Conservation (phyloP, 2,888 invertebrate genomes). For the Hypsopygia costalis region DNA sequence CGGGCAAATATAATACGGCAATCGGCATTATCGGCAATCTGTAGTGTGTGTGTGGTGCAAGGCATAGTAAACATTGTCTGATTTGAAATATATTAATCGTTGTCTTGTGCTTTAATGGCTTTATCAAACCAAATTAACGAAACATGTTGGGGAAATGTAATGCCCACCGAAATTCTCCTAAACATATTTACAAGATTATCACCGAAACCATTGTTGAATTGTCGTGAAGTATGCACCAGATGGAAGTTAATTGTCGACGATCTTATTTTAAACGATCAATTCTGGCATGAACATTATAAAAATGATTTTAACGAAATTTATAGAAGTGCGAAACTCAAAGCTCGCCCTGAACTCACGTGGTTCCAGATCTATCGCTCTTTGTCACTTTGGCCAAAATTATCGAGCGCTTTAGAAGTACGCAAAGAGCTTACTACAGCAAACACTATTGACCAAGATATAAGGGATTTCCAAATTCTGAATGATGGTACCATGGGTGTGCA, state of each 20-base stretch:
- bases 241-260: constrained; percentile 53
- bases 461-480: constrained; percentile 36
- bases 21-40: too few species aligned
- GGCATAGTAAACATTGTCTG: too few species aligned
- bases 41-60: too few species aligned
- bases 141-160: neutral
- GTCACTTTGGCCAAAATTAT: constrained; percentile 45
- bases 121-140: too few species aligned
- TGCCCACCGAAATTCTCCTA: constrained; percentile 47
- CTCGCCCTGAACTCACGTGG: constrained; percentile 34
- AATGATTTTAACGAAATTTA: constrained; percentile 37
- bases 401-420: constrained; percentile 30
- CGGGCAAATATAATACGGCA: too few species aligned
- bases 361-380: constrained; percentile 52
- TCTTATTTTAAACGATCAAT: constrained; percentile 27
- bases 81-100: too few species aligned
- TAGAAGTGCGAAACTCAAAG: constrained; percentile 32
- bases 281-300: constrained; percentile 46
- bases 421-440: constrained; percentile 55
- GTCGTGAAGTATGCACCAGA: constrained; percentile 45
- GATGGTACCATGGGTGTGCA: constrained; percentile 49
- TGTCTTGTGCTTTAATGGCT: too few species aligned
- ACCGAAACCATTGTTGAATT: constrained; percentile 38
- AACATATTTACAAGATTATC: constrained; percentile 43
- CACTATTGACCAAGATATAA: constrained; percentile 37